These are phyloP conservation scores for Anisognathus igniventris DNA, from an alignment of 2,797 vertebrate species.

Conservation along the genomic window DNA sequence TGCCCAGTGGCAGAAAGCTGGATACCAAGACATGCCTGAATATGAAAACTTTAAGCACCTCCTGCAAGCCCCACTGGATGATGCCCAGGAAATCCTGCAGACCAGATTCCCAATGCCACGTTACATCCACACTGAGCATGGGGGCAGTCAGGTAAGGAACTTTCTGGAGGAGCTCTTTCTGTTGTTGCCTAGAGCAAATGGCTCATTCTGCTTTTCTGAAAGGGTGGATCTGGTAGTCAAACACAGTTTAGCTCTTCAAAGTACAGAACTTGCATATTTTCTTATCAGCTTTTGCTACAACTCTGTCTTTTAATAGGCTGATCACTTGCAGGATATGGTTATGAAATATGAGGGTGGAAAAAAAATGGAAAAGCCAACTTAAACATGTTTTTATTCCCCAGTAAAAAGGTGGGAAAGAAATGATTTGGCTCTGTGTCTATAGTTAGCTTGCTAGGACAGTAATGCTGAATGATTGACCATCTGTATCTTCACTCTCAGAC, in stretches of 20 bases:
- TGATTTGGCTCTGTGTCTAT: background rate
- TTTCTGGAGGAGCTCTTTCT: background rate
- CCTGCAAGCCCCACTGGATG: slow-evolving; percentile 92
- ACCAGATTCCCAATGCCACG: slow-evolving; percentile 94
- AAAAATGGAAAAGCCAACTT: background rate
- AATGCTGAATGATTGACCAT: background rate
- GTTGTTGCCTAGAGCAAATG: background rate
- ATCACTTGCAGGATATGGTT: background rate
- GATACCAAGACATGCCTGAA: slow-evolving; percentile 95
- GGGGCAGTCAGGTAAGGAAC: slow-evolving; percentile 80
- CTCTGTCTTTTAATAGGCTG: background rate
- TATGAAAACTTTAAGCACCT: slow-evolving; percentile 98
- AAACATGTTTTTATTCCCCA: background rate
- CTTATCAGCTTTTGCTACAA: background rate
- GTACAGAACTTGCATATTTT: background rate
- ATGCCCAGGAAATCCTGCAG: slow-evolving; percentile 94
- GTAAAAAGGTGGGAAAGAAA: background rate
- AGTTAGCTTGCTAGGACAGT: background rate
- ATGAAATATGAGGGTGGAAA: background rate
- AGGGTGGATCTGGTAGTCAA: background rate
- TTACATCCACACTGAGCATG: slow-evolving; percentile 92
- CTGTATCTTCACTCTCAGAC: background rate
- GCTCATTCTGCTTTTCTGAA: background rate
- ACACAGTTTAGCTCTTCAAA: background rate
- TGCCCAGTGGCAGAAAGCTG: slow-evolving; percentile 94